Evolutionary conservation across 2,888 invertebrate species (phyloP).

Genomic region (Apodemia duryi): DNA sequence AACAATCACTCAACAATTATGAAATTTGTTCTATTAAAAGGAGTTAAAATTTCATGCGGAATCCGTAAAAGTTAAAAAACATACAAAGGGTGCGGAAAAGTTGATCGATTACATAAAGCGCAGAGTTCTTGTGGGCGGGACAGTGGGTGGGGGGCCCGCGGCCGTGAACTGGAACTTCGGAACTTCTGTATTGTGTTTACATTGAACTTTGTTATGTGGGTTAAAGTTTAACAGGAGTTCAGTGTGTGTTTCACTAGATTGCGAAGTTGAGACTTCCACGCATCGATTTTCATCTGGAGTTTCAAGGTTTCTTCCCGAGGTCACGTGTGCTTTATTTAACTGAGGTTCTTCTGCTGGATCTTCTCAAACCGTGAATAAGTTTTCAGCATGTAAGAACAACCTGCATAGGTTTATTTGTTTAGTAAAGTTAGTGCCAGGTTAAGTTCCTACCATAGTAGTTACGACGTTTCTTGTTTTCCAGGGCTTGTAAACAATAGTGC

Average conservation of each 20-base stretch:
- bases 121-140: conserved; percentile 32
- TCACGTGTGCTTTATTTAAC: conserved; percentile 28
- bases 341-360: not conserved
- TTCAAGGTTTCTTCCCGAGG: conserved; percentile 58
- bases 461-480: no score
- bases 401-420: no score
- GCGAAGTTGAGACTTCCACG: conserved; percentile 67
- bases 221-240: conserved; percentile 79
- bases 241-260: conserved; percentile 72
- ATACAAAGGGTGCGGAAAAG: conserved; percentile 1
- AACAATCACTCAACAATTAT: no score
- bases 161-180: conserved; percentile 76
- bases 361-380: not conserved
- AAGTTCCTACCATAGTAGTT: no score
- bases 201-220: conserved; percentile 80
- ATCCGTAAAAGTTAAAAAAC: not conserved
- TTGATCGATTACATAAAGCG: conserved; percentile 31
- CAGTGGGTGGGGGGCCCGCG: conserved; percentile 54
- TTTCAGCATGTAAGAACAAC: no score
- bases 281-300: conserved; percentile 76
- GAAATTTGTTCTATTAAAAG: not conserved
- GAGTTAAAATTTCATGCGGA: not conserved
- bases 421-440: no score
- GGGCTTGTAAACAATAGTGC: no score
- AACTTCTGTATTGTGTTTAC: conserved; percentile 79